phyloP scores from a whole-genome alignment of 2,113 vertebrate genomes.

The Gallinago paraguaiae region DNA sequence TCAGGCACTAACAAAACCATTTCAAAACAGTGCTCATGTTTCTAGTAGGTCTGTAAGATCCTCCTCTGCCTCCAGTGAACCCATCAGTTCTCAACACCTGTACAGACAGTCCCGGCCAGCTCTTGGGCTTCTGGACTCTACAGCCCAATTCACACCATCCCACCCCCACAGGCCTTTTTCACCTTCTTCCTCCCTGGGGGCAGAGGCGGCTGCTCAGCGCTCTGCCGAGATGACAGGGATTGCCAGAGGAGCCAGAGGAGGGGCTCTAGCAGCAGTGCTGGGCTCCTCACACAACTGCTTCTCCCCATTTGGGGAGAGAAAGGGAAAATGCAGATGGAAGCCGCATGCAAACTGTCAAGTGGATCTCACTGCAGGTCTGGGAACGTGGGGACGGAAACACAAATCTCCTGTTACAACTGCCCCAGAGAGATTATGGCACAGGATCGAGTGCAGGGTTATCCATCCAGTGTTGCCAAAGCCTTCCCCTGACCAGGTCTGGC shows the following conservation, averaged over 20 bases:
- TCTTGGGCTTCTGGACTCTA: neutral
- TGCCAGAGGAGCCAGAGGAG: neutral
- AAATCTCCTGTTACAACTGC: neutral
- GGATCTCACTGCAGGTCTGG: neutral
- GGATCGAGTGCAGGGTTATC: rapidly evolving
- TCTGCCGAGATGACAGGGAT: neutral
- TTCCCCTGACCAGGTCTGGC: neutral
- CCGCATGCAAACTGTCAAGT: neutral
- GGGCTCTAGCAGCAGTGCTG: neutral
- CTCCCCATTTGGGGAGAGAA: neutral
- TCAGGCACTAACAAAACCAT: neutral
- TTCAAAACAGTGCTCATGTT: neutral
- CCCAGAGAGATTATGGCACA: neutral
- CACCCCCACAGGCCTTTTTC: neutral
- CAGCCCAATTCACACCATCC: neutral
- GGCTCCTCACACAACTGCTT: neutral
- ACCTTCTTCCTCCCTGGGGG: neutral
- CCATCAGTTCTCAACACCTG: neutral
- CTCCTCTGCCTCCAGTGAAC: neutral
- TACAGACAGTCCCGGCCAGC: neutral
- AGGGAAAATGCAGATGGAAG: constrained; percentile 31
- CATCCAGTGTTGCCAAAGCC: neutral
- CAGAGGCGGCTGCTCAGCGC: neutral
- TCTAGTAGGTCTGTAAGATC: neutral
- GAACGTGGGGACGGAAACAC: neutral